Base-by-base conservation (phyloP, 37 sponge, comb jelly and placozoan genomes). In the Haliclona indistincta region DNA sequence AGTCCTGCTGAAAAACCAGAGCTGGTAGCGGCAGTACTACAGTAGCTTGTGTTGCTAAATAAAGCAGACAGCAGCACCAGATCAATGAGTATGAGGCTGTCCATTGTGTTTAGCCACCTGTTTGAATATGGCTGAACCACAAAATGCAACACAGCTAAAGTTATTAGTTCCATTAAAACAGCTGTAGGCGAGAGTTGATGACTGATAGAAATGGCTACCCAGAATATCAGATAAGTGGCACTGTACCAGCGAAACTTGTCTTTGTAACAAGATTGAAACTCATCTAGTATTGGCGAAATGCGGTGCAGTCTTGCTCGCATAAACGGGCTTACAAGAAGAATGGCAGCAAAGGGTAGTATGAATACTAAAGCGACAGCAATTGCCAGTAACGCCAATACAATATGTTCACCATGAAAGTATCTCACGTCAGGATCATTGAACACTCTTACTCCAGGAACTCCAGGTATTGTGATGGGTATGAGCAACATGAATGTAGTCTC, bases 331-430 rank as follows among this genome's bases (percentile, higher is more conserved):
- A 45, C 28, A 8, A 6, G 25, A 44, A 70, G 15, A 25, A 43
- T 20, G 22, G 5, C 38, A 6, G 26, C 23, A 15, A 26, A 44
- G 1, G 52, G 71, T 29, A 44, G 29, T 10, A 44, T 28, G 4
- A 43, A 11, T 28, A 70, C 3, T 10, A 19, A 7, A 25, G 43
- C 5, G 30, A 70, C 29, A 29, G 33, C 28, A 43, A 44, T 47
- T 23, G 71, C 26, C 2, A 20, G 30, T 20, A 70, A 6, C 22
- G 29, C 71, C 0, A 70, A 25, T 1, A 49, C 23, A 20, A 70
- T 29, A 47, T 70, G 71, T 6, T 30, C 28, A 43, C 49, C 44
- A 22, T 43, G 26, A 37, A 70, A 70, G 49, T 70, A 70, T 13
- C 26, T 26, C 20, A 38, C 28, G 22, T 70, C 28, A 23, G 71